Percentiles rank a stretch among this genome's conserved stretches.
phyloP scores from a whole-genome alignment of 2,113 vertebrate genomes.

The Entelurus aequoreus region DNA sequence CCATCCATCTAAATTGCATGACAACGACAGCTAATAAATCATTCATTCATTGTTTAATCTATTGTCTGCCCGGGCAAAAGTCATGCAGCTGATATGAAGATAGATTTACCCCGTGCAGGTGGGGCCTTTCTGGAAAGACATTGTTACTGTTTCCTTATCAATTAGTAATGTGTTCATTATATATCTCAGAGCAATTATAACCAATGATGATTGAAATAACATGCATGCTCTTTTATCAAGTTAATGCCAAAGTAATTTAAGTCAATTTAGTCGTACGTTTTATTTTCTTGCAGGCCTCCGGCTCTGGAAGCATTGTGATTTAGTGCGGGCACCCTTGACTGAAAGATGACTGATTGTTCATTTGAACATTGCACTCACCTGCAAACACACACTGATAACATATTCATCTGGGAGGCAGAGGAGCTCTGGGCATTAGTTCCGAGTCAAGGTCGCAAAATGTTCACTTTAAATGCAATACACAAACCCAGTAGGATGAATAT shows the following conservation, averaged over 20 bases:
- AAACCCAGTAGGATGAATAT: conserved; percentile 70
- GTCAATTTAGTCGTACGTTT: conserved; percentile 57
- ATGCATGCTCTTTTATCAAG: conserved; percentile 58
- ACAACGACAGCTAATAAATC: conserved; percentile 82
- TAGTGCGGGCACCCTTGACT: conserved; percentile 21
- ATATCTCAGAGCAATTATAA: conserved; percentile 67
- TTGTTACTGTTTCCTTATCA: conserved; percentile 63
- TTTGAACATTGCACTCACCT: background rate
- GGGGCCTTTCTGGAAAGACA: conserved; percentile 42
- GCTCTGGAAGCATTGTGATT: conserved; percentile 47
- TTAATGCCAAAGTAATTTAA: conserved; percentile 64
- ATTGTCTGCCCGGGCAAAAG: conserved; percentile 74
- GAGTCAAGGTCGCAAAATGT: conserved; percentile 49
- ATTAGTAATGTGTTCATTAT: conserved; percentile 72
- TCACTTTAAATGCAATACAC: conserved; percentile 45
- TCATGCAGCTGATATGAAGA: conserved; percentile 69
- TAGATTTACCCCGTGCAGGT: conserved; percentile 68
- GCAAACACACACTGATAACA: background rate
- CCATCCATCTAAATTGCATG: conserved; percentile 81
- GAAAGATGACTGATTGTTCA: conserved; percentile 39
- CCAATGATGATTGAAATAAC: conserved; percentile 70
- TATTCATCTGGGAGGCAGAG: background rate
- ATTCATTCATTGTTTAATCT: conserved; percentile 84
- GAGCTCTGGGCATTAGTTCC: no score
- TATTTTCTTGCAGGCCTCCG: conserved; percentile 49